These are phyloP conservation scores for Chrysomallon squamiferum DNA, from an alignment of 1,140 invertebrate species.

Conservation along the genomic window DNA sequence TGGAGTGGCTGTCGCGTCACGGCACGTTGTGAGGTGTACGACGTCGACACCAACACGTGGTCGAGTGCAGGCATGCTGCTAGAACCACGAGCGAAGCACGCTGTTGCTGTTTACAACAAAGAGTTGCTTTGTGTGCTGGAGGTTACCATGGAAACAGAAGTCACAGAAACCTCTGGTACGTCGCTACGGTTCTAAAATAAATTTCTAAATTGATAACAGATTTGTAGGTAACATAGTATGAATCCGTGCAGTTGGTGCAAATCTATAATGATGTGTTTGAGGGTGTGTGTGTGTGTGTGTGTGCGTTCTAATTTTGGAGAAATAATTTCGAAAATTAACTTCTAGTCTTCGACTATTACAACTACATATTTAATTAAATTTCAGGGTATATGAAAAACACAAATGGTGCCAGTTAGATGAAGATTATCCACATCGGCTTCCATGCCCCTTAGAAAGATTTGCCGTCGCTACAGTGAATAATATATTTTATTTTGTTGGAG, in stretches of 20 bases:
- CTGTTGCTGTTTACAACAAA: constrained; percentile 16
- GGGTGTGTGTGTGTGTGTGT: no score
- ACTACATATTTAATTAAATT: no score
- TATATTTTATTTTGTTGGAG: constrained; percentile 41
- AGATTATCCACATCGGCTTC: constrained; percentile 35
- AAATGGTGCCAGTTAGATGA: constrained; percentile 39
- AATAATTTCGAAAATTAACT: no score
- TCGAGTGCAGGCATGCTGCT: constrained; percentile 25
- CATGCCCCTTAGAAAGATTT: constrained; percentile 25
- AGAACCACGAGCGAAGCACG: constrained; percentile 29
- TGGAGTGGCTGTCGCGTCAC: constrained; percentile 28
- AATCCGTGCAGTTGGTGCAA: no score
- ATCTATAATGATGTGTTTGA: no score
- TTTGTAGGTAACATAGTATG: no score
- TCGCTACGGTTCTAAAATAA: no score
- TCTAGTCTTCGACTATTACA: no score
- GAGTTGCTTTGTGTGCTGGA: constrained; percentile 40
- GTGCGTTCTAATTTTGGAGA: no score
- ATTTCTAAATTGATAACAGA: background rate
- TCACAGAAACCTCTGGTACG: constrained; percentile 45
- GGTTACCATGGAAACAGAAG: constrained; percentile 31
- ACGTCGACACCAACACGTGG: constrained; percentile 32
- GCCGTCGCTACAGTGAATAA: constrained; percentile 22
- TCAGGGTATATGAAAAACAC: constrained; percentile 34
- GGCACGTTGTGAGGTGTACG: constrained; percentile 36